Conservation (phyloP, 2,888 invertebrate species). For the Cantharis rustica region DNA sequence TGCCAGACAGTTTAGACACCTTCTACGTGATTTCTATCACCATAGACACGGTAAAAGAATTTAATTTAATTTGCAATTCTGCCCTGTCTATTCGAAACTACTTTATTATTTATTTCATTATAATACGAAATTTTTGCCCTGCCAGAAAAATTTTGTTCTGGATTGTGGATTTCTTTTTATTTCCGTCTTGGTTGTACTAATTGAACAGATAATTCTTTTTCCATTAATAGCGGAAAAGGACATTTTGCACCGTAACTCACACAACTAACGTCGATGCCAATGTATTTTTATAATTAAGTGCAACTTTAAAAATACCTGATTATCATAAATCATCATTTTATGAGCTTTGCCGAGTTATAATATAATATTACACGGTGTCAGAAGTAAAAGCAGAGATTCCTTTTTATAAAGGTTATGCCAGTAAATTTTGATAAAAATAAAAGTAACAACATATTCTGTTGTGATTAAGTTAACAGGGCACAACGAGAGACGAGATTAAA, state of each 20-base stretch:
- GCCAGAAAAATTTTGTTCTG: no score
- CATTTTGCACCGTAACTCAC: neutral
- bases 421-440: constrained; percentile 2
- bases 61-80: neutral
- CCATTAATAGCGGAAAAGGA: no score
- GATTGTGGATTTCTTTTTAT: neutral
- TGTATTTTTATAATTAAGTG: no score
- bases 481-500: constrained; percentile 13
- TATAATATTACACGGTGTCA: neutral
- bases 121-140: neutral
- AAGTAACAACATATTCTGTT: constrained; percentile 7
- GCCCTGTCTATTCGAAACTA: neutral
- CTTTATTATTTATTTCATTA: neutral
- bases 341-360: neutral
- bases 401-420: neutral
- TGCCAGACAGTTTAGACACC: neutral
- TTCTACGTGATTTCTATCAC: neutral
- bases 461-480: constrained; percentile 8
- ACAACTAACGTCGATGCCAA: neutral
- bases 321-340: no score
- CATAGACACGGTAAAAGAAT: neutral
- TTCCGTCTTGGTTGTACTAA: neutral
- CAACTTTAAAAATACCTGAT: neutral
- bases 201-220: no score
- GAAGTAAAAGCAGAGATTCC: neutral